Base-by-base conservation (phyloP, 1,140 invertebrate genomes). In the Anastrepha obliqua region DNA sequence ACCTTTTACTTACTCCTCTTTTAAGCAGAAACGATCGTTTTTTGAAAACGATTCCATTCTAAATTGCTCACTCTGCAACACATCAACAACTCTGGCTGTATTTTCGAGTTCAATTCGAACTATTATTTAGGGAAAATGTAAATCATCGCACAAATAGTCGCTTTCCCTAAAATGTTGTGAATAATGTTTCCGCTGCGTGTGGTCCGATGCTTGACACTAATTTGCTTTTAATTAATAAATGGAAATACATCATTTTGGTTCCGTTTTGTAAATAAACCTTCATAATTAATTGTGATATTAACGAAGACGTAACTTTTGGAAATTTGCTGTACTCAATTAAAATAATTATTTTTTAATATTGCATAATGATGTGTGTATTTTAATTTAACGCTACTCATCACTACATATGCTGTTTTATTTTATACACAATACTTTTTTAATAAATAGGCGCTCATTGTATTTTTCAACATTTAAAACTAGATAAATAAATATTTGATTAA, bases 31-130 rank as follows among this genome's bases (percentile, higher is more conserved):
- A 60, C 42, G 42, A 39, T 44, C 64, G 88, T 90, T 90, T 91
- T 90, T 89, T 59, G 88, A 91, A 91, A 91, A 88, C 78, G 90
- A 81, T 88, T 89, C 88, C 60, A 89, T 89, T 86, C 44, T 85
- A 89, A 86, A 89, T 90, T 90, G 91, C 91, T 92, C 91, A 91
- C 88, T 90, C 88, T 89, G 91, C 89, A 92, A 92, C 89, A 89
- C 90, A 92, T 62, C 85, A 86, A 81, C 15, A 29, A 91, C 91
- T 90, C 90, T 90, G 91, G 91, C 91, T 92, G 91, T 92, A 81
- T 81, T 91, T 87, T 90, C 90, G 91, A 91, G 88, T 92, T 92
- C 89, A 90, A 89, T 91, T 91, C 90, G 91, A 92, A 92, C 91
- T 86, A 44, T 44, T 62, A 60, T 86, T 86, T 13, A 17, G 39